Evolutionary conservation across 2,113 vertebrate species (phyloP).

Genomic region (Drymodes brunneopygia): DNA sequence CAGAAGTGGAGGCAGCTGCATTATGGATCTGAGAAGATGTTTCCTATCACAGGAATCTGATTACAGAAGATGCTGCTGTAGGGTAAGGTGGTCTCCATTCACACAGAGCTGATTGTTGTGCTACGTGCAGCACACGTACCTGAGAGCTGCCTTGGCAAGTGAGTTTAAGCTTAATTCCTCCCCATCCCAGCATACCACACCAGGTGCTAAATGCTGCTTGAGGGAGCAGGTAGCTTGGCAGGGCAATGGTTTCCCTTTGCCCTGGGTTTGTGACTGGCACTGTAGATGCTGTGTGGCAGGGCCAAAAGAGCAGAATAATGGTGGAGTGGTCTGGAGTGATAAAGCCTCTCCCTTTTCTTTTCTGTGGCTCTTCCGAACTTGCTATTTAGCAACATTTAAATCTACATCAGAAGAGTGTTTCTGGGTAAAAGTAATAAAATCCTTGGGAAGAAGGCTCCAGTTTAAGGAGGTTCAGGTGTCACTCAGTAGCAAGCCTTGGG

Average conservation of each 20-base stretch:
- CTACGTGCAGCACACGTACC: fast-evolving
- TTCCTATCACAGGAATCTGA: neutral
- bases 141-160: neutral
- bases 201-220: neutral
- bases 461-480: neutral
- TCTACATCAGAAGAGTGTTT: neutral
- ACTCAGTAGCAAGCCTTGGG: neutral
- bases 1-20: neutral
- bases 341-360: neutral
- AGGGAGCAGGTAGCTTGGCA: neutral
- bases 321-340: neutral
- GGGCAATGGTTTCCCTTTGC: neutral
- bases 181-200: neutral
- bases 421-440: neutral
- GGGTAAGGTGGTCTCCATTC: neutral
- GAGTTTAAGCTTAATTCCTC: neutral
- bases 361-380: neutral
- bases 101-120: neutral
- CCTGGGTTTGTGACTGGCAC: neutral
- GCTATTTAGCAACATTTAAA: neutral
- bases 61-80: neutral
- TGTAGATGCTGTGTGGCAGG: fast-evolving
- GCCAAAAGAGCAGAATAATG: neutral
- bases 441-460: neutral
- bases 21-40: fast-evolving